Evolutionary conservation across 2,113 vertebrate species (phyloP), one percentile per base, ranked within the genome.

Genomic region (Setophaga kirtlandii): DNA sequence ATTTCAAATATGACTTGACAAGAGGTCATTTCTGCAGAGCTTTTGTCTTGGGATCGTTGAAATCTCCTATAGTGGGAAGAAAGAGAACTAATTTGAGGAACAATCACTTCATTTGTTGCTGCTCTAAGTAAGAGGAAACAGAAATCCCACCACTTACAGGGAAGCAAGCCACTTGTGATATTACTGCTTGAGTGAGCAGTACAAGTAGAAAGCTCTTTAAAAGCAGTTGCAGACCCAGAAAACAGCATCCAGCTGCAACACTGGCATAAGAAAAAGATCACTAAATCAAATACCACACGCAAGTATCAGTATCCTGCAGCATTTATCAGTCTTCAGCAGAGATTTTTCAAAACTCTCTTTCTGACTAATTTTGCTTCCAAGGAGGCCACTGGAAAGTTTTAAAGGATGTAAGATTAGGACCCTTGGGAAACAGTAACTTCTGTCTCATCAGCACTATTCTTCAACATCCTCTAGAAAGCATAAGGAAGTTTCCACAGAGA

Each of bases 1-100:
- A 99, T 91, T 95, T 97, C 91, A 96, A 99, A 98, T 58, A 98
- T 99, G 84, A 99, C 98, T 94, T 97, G 97, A 96, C 97, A 97
- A 76, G 93, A 97, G 80, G 98, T 98, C 99, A 99, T 99, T 67
- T 44, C 97, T 97, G 95, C 84, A 90, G 89, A 80, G 42, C 27
- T 93, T 83, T 2, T 10, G 55, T 82, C 89, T 77, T 53, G 63
- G 21, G 33, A n/a, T 21, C 42, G 53, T 0, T 47, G 73, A 92
- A 87, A 50, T 84, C 74, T 78, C 88, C 96, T 97, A 6, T 0
- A 83, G 42, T 7, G 55, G 65, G 39, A 68, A 4, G 9, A 76
- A 63, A 27, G 92, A 76, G 14, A 89, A 76, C 1, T 7, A 27
- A 31, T 76, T 95, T 95, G 44, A 95, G 76, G 37, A 94, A 86